A percentile compares a stretch with the other conserved stretches of the same genome.
These are phyloP conservation scores for Diaphora mendica DNA, from an alignment of 2,888 invertebrate species.

Conservation along the genomic window DNA sequence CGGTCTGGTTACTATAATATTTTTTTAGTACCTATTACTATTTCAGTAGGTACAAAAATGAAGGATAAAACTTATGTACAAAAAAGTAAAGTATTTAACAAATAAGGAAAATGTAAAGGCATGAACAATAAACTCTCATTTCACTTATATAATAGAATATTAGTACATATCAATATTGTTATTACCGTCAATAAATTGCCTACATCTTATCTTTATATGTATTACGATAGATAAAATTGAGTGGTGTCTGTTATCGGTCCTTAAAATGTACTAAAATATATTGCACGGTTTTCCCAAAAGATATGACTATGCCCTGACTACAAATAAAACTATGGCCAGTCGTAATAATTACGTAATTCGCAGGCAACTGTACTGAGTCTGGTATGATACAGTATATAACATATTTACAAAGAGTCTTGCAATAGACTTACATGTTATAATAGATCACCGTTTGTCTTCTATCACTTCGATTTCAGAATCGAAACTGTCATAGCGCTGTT, in stretches of 20 bases:
- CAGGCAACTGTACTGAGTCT: too few species aligned
- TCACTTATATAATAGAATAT: conserved; percentile 7
- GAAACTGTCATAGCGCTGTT: too few species aligned
- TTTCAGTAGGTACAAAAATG: neutral
- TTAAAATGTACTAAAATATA: neutral
- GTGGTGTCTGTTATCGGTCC: conserved; percentile 14
- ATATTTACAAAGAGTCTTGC: too few species aligned
- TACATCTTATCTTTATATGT: conserved; percentile 22
- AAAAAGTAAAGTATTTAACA: neutral
- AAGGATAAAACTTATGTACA: neutral
- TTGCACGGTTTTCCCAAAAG: neutral
- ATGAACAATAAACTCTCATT: conserved; percentile 10
- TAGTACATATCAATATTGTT: conserved; percentile 30
- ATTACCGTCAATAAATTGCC: conserved; percentile 43
- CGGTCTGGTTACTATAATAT: too few species aligned
- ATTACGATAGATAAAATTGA: conserved; percentile 2
- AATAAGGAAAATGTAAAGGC: conserved; percentile 32
- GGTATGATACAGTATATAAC: too few species aligned
- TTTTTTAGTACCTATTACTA: too few species aligned
- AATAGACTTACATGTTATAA: too few species aligned
- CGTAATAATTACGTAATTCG: neutral
- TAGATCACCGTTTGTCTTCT: too few species aligned
- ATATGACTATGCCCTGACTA: neutral
- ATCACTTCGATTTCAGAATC: too few species aligned
- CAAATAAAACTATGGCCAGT: neutral